These are phyloP conservation scores for Leptopilina myrica DNA, from an alignment of 2,888 invertebrate species.

Conservation along the genomic window DNA sequence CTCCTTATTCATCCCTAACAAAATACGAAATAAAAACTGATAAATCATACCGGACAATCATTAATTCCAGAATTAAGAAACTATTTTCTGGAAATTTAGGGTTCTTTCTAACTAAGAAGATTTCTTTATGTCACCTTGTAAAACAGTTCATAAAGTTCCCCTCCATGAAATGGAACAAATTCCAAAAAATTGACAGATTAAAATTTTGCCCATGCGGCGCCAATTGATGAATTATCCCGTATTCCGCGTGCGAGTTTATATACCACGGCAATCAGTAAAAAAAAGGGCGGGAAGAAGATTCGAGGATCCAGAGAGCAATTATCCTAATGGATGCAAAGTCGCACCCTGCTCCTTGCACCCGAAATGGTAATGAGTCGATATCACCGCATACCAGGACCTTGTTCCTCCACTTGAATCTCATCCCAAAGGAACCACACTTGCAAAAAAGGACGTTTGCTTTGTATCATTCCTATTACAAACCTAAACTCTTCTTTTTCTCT, in stretches of 20 bases:
- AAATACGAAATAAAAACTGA: not conserved
- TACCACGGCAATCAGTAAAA: constrained; percentile 59
- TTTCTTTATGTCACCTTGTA: no score
- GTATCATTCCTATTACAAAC: constrained; percentile 31
- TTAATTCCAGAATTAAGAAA: no score
- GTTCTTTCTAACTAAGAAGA: no score
- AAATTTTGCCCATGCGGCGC: constrained; percentile 13
- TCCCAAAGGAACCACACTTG: constrained; percentile 30
- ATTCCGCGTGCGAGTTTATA: constrained; percentile 59
- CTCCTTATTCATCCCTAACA: constrained; percentile 9
- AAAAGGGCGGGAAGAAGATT: constrained; percentile 56
- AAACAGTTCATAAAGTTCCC: no score
- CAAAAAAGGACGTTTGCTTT: constrained; percentile 6
- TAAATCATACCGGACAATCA: no score
- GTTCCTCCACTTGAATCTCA: constrained; percentile 65
- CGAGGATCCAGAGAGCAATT: constrained; percentile 70
- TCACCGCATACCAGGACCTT: constrained; percentile 75
- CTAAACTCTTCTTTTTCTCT: constrained; percentile 5
- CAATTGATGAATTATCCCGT: constrained; percentile 59
- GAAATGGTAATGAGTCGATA: constrained; percentile 77
- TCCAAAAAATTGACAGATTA: not conserved
- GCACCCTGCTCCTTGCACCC: constrained; percentile 71
- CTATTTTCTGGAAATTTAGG: no score
- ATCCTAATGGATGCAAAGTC: constrained; percentile 77
- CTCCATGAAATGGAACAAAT: not conserved